phyloP scores from a whole-genome alignment of 1,140 invertebrate genomes.

The Leptinotarsa lineolata region DNA sequence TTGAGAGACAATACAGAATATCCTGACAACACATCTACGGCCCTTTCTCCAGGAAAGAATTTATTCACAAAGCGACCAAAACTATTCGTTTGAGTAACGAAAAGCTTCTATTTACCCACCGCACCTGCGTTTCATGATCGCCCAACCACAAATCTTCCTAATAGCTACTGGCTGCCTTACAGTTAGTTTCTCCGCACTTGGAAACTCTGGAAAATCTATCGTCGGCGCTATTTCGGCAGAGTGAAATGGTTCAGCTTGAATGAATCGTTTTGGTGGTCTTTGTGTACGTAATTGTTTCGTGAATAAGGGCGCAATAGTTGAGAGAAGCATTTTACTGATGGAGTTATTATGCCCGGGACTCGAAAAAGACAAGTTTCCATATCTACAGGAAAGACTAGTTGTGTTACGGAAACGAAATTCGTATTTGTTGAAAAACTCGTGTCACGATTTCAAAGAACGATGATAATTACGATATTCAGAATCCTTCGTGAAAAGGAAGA shows the following conservation, averaged over 20 bases:
- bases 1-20: neutral
- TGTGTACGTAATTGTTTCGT: conserved; percentile 3
- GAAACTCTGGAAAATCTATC: conserved; percentile 5
- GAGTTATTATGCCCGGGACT: too few relatives aligned
- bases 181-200: conserved; percentile 4
- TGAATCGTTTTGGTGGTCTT: neutral
- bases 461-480: too few relatives aligned
- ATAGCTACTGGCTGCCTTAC: conserved; percentile 5
- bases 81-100: conserved; percentile 5
- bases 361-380: too few relatives aligned
- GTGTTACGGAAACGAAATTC: too few relatives aligned
- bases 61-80: conserved; percentile 6
- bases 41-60: neutral
- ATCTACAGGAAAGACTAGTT: too few relatives aligned
- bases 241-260: neutral
- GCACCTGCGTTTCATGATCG: neutral
- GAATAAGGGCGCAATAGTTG: neutral
- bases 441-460: too few relatives aligned
- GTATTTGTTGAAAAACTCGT: too few relatives aligned
- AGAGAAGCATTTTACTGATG: neutral
- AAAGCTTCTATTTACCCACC: conserved; percentile 2
- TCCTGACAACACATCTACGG: neutral
- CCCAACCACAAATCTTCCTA: neutral
- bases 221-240: neutral
- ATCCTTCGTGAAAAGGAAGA: too few relatives aligned